phyloP scores from a whole-genome alignment of 2,888 invertebrate species.

The Pterobdella sp. region DNA sequence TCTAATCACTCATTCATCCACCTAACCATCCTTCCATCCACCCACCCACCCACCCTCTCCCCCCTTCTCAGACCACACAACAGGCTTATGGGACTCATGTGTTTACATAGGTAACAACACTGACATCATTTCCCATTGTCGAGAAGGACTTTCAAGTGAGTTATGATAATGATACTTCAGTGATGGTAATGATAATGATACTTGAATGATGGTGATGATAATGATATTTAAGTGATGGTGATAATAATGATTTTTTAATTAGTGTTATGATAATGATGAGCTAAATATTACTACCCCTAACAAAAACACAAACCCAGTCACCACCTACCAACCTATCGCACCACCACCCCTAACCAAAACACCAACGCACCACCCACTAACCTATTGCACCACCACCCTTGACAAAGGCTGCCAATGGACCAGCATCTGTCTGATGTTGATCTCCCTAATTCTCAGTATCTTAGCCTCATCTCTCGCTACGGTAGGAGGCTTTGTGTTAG shows the following conservation, averaged over 20 bases:
- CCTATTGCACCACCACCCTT: too few relatives aligned
- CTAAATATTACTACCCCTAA: too few relatives aligned
- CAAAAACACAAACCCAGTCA: too few relatives aligned
- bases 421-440: slow-evolving; percentile 49
- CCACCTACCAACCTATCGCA: background rate
- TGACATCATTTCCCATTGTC: background rate
- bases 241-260: too few relatives aligned
- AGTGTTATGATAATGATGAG: too few relatives aligned
- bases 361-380: background rate
- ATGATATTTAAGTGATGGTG: too few relatives aligned
- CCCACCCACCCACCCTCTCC: background rate
- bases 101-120: background rate
- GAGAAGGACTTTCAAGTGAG: too few relatives aligned
- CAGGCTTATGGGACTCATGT: slow-evolving; percentile 21
- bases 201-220: too few relatives aligned
- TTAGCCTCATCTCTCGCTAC: slow-evolving; percentile 48
- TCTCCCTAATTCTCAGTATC: slow-evolving; percentile 47
- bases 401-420: slow-evolving; percentile 48
- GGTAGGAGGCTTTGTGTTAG: slow-evolving; percentile 46
- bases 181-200: too few relatives aligned
- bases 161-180: too few relatives aligned
- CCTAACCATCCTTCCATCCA: background rate
- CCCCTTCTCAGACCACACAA: slow-evolving; percentile 5
- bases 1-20: slow-evolving; percentile 2
- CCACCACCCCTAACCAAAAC: background rate